Conservation (phyloP, 2,797 vertebrate species). For the Staurois parvus region DNA sequence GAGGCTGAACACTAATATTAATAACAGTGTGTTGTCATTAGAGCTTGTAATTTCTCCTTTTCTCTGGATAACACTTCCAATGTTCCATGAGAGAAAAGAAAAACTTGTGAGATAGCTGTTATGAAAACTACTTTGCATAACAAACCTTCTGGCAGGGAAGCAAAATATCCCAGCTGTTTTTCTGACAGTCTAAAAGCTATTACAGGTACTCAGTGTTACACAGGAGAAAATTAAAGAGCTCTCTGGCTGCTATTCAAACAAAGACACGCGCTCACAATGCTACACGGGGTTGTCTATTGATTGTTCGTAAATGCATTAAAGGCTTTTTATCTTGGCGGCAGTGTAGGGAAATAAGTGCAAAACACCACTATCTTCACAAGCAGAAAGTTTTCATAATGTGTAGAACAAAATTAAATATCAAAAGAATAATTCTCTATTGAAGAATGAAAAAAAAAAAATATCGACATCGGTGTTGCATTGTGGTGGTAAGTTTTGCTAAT, state of each 20-base stretch:
- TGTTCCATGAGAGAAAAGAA: slow-evolving; percentile 5
- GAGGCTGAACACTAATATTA: too few relatives aligned
- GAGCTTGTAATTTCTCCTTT: neutral
- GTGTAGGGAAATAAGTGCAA: slow-evolving; percentile 21
- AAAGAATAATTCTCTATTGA: neutral
- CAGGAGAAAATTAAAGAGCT: slow-evolving; percentile 41
- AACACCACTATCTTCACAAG: slow-evolving; percentile 23
- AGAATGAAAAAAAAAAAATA: neutral
- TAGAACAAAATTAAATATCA: neutral
- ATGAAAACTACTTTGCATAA: slow-evolving; percentile 21
- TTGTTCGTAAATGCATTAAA: slow-evolving; percentile 47
- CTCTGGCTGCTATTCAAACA: slow-evolving; percentile 41
- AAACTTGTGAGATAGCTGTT: neutral
- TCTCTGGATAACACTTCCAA: neutral
- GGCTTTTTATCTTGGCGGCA: slow-evolving; percentile 43
- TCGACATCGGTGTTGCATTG: neutral
- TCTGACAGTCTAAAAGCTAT: slow-evolving; percentile 38
- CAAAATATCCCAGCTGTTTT: slow-evolving; percentile 39
- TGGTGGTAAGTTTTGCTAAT: too few relatives aligned
- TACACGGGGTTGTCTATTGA: slow-evolving; percentile 42
- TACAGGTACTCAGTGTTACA: slow-evolving; percentile 42
- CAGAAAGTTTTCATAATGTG: neutral
- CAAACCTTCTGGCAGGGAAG: slow-evolving; percentile 23
- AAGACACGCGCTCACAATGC: slow-evolving; percentile 13
- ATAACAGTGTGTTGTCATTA: neutral